These are phyloP conservation scores for Gallinago solitaria DNA, from an alignment of 2,797 vertebrate genomes.

Conservation along the genomic window DNA sequence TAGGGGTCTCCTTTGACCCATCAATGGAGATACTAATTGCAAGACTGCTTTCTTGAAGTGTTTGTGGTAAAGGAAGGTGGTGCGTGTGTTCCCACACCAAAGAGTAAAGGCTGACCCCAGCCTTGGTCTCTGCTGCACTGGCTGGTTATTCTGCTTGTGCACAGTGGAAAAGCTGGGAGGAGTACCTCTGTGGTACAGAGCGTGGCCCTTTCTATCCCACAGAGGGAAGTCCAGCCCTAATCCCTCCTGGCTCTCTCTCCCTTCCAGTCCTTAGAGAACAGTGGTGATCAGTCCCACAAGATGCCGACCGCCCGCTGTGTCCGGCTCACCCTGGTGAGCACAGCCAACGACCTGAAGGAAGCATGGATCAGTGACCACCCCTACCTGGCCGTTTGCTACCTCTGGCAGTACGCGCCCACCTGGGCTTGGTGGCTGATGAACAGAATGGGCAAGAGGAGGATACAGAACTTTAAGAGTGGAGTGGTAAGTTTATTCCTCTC, in stretches of 20 bases:
- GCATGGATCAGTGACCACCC: conserved; percentile 92
- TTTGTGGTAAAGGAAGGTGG: neutral
- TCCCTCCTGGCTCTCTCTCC: neutral
- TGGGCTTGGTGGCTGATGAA: conserved; percentile 83
- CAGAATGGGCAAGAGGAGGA: conserved; percentile 81
- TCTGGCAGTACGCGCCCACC: conserved; percentile 92
- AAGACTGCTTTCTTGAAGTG: neutral
- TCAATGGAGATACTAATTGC: neutral
- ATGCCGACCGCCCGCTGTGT: conserved; percentile 90
- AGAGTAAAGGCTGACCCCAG: neutral
- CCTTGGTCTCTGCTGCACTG: neutral
- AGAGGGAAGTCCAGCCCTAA: neutral
- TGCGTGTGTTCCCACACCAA: neutral
- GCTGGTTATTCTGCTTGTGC: neutral
- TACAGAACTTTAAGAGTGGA: conserved; percentile 90
- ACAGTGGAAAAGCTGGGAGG: neutral
- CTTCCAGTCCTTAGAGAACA: conserved; percentile 71
- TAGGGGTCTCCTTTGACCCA: neutral
- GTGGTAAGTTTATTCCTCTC: conserved; percentile 78
- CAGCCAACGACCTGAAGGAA: conserved; percentile 87
- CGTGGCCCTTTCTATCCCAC: neutral
- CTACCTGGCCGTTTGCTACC: conserved; percentile 82
- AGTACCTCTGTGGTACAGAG: rapidly evolving
- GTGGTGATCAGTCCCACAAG: conserved; percentile 84
- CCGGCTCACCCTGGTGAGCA: conserved; percentile 85